These are phyloP conservation scores for Gallinago undulata DNA, from an alignment of 2,113 vertebrate genomes.

Conservation along the genomic window DNA sequence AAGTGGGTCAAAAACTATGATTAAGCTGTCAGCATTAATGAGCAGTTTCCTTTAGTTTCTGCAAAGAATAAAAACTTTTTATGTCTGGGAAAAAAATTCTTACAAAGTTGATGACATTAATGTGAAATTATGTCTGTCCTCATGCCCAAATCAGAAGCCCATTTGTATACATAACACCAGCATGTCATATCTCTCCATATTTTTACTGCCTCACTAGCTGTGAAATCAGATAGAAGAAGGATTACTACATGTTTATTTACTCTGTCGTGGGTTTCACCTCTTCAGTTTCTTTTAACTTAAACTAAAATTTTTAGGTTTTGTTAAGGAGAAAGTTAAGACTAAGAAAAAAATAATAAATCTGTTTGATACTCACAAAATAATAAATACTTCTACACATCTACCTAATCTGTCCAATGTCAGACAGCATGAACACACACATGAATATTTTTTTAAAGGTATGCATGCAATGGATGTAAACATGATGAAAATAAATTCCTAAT, in stretches of 20 bases:
- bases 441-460: not conserved
- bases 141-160: not conserved
- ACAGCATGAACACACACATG: not conserved
- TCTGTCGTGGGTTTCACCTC: rapidly evolving
- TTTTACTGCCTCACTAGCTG: not conserved
- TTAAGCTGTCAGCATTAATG: constrained; percentile 69
- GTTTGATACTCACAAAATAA: not conserved
- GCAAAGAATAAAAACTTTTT: not conserved
- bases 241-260: not conserved
- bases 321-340: not conserved
- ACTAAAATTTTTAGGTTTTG: not conserved
- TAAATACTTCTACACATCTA: not conserved
- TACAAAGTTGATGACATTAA: not conserved
- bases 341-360: not conserved
- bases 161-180: not conserved
- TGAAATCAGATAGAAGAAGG: not conserved
- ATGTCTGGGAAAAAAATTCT: not conserved
- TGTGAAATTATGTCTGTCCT: not conserved
- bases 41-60: constrained; percentile 45
- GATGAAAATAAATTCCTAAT: not conserved
- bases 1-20: constrained; percentile 62
- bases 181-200: not conserved
- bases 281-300: not conserved
- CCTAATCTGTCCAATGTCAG: not conserved
- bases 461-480: not conserved